phyloP scores from a whole-genome alignment of 2,888 invertebrate genomes.

The Acrocyrtus sp. region DNA sequence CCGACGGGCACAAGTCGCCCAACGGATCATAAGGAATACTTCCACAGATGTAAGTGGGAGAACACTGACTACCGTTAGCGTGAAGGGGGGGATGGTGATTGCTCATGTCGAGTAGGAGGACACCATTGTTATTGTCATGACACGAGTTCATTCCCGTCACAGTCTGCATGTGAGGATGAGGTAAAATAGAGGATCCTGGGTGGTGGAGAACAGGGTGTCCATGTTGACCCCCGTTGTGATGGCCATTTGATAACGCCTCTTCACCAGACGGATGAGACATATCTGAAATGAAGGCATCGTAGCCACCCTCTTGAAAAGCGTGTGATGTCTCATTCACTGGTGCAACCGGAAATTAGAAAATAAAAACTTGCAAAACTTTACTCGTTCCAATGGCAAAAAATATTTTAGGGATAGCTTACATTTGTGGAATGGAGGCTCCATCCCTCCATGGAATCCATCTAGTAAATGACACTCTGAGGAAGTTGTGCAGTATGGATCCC shows the following conservation, averaged over 20 bases:
- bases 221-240: background rate
- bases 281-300: slow-evolving; percentile 59
- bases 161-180: slow-evolving; percentile 1
- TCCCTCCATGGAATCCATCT: slow-evolving; percentile 51
- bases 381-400: too few relatives aligned
- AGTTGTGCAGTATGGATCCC: slow-evolving; percentile 52
- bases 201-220: background rate
- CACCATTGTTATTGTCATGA: slow-evolving; percentile 11
- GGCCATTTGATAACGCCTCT: background rate
- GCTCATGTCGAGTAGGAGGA: slow-evolving; percentile 43
- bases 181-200: slow-evolving; percentile 2
- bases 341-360: background rate
- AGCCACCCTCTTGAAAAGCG: slow-evolving; percentile 54
- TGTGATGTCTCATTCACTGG: slow-evolving; percentile 57
- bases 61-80: slow-evolving; percentile 29
- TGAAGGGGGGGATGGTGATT: slow-evolving; percentile 14
- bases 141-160: background rate
- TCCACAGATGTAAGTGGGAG: slow-evolving; percentile 39
- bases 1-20: background rate
- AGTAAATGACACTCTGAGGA: slow-evolving; percentile 52
- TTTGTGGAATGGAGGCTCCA: slow-evolving; percentile 54
- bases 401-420: too few relatives aligned
- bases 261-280: slow-evolving; percentile 25
- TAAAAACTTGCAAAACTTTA: background rate
- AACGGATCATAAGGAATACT: background rate